Percentiles rank a stretch among this genome's conserved stretches.
Evolutionary conservation across 2,888 invertebrate genomes (phyloP).

Genomic region (Heliconius hortense): DNA sequence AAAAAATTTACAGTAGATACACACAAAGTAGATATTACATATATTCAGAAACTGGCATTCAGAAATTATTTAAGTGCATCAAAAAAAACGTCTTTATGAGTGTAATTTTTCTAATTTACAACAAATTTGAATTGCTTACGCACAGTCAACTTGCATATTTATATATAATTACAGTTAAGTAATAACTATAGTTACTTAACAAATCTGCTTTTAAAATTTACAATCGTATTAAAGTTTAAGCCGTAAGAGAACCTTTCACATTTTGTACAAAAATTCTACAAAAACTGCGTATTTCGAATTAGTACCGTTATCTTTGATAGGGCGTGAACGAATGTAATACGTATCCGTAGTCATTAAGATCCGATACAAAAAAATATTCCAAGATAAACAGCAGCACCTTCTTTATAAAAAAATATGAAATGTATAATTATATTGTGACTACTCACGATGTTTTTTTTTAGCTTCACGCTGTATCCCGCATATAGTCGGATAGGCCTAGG

Average conservation of each 20-base stretch:
- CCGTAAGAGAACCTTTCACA: constrained; percentile 15
- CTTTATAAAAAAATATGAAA: neutral
- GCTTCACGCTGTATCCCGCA: no score
- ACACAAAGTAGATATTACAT: no score
- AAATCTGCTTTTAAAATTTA: neutral
- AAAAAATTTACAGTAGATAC: no score
- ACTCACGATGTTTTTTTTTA: no score
- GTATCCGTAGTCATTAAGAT: constrained; percentile 5
- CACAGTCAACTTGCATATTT: no score
- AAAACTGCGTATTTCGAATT: constrained; percentile 13
- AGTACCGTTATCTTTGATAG: constrained; percentile 25
- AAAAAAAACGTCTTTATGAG: neutral
- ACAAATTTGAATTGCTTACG: no score
- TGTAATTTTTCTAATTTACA: neutral
- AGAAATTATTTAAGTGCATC: no score
- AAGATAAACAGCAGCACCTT: neutral
- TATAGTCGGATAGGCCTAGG: no score
- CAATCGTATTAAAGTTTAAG: neutral
- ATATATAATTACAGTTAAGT: neutral
- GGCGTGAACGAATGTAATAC: constrained; percentile 18
- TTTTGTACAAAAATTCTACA: constrained; percentile 7
- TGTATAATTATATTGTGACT: no score
- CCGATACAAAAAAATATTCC: neutral
- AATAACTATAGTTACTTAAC: neutral
- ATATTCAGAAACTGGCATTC: no score